Evolutionary conservation across 2,888 invertebrate genomes (phyloP).

Genomic region (Chrysolina oricalcia): DNA sequence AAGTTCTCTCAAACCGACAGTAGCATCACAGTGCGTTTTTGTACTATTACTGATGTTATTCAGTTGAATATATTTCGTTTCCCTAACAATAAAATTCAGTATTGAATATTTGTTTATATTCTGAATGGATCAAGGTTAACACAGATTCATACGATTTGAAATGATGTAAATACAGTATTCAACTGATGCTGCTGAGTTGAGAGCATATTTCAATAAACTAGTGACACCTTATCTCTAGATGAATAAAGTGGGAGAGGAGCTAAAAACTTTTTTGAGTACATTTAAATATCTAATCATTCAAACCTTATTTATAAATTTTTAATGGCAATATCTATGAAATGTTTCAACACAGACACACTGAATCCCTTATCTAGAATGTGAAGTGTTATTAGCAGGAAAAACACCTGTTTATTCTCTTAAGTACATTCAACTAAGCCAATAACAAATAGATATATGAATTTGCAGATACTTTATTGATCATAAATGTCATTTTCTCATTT

Average conservation of each 20-base stretch:
- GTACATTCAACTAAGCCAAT: not conserved
- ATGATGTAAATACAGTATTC: constrained; percentile 38
- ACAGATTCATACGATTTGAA: constrained; percentile 32
- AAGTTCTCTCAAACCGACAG: constrained; percentile 34
- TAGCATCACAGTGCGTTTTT: constrained; percentile 26
- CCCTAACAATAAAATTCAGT: constrained; percentile 46
- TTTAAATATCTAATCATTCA: constrained; percentile 10
- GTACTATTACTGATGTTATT: constrained; percentile 30
- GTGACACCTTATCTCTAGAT: constrained; percentile 33
- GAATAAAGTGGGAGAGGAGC: constrained; percentile 20
- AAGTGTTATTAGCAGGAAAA: not conserved
- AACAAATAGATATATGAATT: not conserved
- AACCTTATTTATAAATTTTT: not conserved
- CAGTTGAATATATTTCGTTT: constrained; percentile 28
- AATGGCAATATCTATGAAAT: not conserved
- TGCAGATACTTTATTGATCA: constrained; percentile 4
- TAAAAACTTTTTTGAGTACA: not conserved
- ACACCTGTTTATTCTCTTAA: not conserved
- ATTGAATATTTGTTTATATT: constrained; percentile 48
- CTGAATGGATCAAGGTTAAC: constrained; percentile 48
- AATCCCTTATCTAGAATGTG: constrained; percentile 9
- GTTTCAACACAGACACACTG: not conserved
- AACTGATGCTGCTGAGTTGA: constrained; percentile 33
- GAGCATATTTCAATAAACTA: constrained; percentile 31
- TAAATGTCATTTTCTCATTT: not conserved